Base-by-base conservation (phyloP, 2,113 vertebrate species). In the Cyanocitta stelleri region DNA sequence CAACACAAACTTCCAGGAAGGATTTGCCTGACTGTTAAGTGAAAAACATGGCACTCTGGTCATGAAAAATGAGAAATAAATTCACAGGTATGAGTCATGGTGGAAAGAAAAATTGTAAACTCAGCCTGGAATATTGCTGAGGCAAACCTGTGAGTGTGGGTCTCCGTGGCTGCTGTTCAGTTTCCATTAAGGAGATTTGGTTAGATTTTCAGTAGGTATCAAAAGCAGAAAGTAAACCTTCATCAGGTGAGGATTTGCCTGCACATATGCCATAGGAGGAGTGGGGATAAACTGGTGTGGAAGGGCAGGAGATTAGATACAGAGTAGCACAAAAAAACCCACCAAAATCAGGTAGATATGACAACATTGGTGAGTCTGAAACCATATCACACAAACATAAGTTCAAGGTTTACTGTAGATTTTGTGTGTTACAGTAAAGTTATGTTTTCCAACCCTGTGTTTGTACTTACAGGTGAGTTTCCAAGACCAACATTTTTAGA, bases 21-120 rank as follows among this genome's bases (percentile, higher is more conserved):
- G 71, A 91, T 94, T 94, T 91, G 56, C 71, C 66, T 93, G 81
- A 82, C 77, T 79, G 48, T 82, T 93, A 73, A 89, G 66, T 87
- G 81, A 91, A 96, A 94, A 95, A 93, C 78, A 91, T 93, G 87
- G 81, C 78, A 85, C 58, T 77, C 51, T 61, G 66, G 49, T 85
- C 17, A 79, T 90, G 66, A 95, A 87, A 87, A 94, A 93, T 72
- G 90, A 85, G 85, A 81, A 97, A 87, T 78, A 91, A 85, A 95
- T 79, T 89, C 69, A 87, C 15, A 85, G n/a, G 15, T 64, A 52
- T 95, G 93, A 97, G 87, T 96, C 92, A 93, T 56, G 44, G 37
- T 72, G 92, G 92, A 94, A 96, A 93, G 52, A 81, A 86, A 90
- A 95, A 51, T 43, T 55, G 33, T 93, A 54, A 88, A 92, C 83